These are phyloP conservation scores for Drosophila auraria DNA, from an alignment of 1,140 invertebrate genomes.

Conservation along the genomic window DNA sequence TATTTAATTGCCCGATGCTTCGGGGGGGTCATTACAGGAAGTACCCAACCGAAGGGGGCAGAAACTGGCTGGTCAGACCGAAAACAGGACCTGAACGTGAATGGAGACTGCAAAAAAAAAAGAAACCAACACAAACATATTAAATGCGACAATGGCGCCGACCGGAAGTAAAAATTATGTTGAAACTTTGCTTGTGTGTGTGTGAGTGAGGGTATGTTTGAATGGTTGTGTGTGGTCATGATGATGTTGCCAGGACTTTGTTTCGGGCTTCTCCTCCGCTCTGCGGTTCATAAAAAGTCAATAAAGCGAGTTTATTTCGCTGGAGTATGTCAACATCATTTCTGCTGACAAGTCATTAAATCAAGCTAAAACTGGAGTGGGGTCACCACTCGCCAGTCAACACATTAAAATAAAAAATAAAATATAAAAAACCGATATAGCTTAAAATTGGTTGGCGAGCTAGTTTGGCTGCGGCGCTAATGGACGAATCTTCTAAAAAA, in stretches of 20 bases:
- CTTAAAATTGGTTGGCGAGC: slow-evolving; percentile 5
- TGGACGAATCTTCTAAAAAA: slow-evolving; percentile 5
- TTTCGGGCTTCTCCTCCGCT: slow-evolving; percentile 48
- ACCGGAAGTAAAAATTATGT: slow-evolving; percentile 79
- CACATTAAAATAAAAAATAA: slow-evolving; percentile 10
- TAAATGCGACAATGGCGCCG: slow-evolving; percentile 75
- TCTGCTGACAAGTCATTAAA: slow-evolving; percentile 78
- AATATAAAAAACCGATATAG: slow-evolving; percentile 1
- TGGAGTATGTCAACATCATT: slow-evolving; percentile 72
- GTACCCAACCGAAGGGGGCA: slow-evolving; percentile 23
- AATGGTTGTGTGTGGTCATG: slow-evolving; percentile 53
- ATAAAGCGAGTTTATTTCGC: slow-evolving; percentile 74
- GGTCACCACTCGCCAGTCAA: not conserved
- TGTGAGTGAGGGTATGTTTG: slow-evolving; percentile 26
- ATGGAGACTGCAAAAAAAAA: slow-evolving; percentile 22
- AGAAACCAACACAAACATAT: slow-evolving; percentile 44
- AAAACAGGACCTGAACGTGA: slow-evolving; percentile 38
- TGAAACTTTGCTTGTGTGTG: slow-evolving; percentile 57
- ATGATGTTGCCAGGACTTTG: slow-evolving; percentile 53
- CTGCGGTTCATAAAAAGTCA: slow-evolving; percentile 81
- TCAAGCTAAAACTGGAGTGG: slow-evolving; percentile 30
- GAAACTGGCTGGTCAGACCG: slow-evolving; percentile 23
- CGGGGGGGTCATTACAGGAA: slow-evolving; percentile 59
- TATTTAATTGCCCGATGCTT: slow-evolving; percentile 64
- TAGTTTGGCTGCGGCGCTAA: not conserved